Conservation (phyloP, 2,888 invertebrate genomes). For the Empis livida region DNA sequence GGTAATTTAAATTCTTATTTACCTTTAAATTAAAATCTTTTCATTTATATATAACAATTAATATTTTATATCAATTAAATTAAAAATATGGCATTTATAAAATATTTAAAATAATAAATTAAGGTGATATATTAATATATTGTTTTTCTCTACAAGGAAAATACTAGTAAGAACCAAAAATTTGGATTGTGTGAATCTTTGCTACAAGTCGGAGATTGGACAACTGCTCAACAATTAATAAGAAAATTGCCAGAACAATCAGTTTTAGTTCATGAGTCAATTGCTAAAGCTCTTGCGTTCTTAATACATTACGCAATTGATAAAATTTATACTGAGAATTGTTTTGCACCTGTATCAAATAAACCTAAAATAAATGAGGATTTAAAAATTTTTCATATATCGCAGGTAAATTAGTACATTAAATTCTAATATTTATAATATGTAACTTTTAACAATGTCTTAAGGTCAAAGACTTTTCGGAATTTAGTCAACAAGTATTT, state of each 20-base stretch:
- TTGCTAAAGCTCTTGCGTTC: slow-evolving; percentile 63
- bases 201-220: slow-evolving; percentile 81
- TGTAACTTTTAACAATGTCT: not conserved
- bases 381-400: too few species aligned
- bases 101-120: too few species aligned
- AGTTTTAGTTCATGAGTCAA: slow-evolving; percentile 62
- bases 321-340: slow-evolving; percentile 70
- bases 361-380: slow-evolving; percentile 44
- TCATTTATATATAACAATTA: too few species aligned
- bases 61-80: too few species aligned
- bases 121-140: too few species aligned
- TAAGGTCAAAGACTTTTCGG: slow-evolving; percentile 52
- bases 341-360: slow-evolving; percentile 56
- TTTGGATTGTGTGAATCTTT: slow-evolving; percentile 84
- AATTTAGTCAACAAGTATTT: slow-evolving; percentile 61
- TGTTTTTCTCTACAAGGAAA: too few species aligned
- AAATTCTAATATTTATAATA: too few species aligned
- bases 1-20: slow-evolving; percentile 31
- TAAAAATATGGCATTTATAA: too few species aligned
- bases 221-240: slow-evolving; percentile 65
- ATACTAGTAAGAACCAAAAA: slow-evolving; percentile 66
- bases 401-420: not conserved
- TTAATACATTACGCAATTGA: slow-evolving; percentile 77
- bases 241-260: slow-evolving; percentile 71
- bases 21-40: too few species aligned